Evolutionary conservation across 2,797 vertebrate species (phyloP).

Genomic region (Onychomys arenicola): DNA sequence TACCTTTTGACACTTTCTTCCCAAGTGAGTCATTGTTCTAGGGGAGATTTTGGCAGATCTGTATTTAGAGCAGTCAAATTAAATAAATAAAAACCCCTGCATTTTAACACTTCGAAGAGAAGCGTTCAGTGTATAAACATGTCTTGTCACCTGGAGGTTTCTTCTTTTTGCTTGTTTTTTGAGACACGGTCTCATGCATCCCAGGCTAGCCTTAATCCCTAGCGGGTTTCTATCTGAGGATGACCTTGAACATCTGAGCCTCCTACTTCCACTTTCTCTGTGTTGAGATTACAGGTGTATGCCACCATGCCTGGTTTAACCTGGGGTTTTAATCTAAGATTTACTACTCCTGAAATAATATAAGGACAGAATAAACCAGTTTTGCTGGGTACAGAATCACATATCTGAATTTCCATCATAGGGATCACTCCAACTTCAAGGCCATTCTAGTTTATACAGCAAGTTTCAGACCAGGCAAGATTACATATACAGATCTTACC

Average conservation of each 20-base stretch:
- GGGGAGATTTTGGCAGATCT: conserved; percentile 66
- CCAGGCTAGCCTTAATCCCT: neutral
- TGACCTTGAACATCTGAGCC: neutral
- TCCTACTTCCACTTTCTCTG: neutral
- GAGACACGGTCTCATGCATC: neutral
- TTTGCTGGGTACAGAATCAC: neutral
- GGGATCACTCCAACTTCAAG: neutral
- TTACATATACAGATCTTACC: neutral
- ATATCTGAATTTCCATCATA: neutral
- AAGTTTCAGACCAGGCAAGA: neutral
- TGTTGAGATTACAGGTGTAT: neutral
- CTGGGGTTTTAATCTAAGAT: conserved; percentile 47
- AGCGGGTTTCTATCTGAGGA: neutral
- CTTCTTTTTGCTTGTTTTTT: neutral
- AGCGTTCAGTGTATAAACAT: neutral
- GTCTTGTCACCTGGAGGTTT: conserved; percentile 24
- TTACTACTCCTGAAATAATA: conserved; percentile 7
- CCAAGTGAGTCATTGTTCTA: conserved; percentile 75
- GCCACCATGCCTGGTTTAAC: neutral
- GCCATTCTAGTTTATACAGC: neutral
- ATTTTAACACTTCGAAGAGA: conserved; percentile 66
- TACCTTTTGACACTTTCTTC: conserved; percentile 70
- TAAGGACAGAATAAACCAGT: neutral
- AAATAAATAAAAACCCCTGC: neutral
- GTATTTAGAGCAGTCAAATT: conserved; percentile 74